Base-by-base conservation (phyloP, 2,797 vertebrate species). In the Luscinia luscinia region DNA sequence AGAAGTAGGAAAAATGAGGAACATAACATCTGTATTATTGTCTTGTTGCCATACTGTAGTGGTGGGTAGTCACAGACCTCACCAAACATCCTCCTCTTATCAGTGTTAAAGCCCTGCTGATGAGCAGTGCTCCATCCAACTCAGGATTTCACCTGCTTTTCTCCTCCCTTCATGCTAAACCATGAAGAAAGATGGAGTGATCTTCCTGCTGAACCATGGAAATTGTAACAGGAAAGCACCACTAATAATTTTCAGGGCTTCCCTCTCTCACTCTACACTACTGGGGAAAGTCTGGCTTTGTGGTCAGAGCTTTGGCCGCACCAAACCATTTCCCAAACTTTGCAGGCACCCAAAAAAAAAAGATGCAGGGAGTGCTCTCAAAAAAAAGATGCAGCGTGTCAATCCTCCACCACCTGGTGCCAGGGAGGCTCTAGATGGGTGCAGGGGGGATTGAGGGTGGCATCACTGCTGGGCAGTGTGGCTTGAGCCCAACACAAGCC, bases 261-360 rank as follows among this genome's bases (percentile, higher is more conserved):
- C 10, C 7, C 11, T 85, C n/a, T 52, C 26, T 84, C 24, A 1
- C 16, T 64, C 38, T 41, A 2, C 45, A 9, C 11, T 70, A 2
- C n/a, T 19, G 15, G 12, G 14, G 5, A 3, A 59, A 9, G 6
- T 58, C 30, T 55, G 22, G 6, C 38, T 43, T 68, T 63, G 14
- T 28, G 24, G 3, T 76, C 68, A 41, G 41, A 79, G 30, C 15
- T 67, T 15, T 51, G 32, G 12, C 26, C 67, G 48, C 36, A 63
- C 21, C 1, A 2, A 74, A 16, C 15, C 2, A 1, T 40, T 32
- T 55, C 54, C 27, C 59, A 87, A 1, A 10, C 0, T 11, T 54
- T 24, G 12, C 49, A 78, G 54, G 15, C 18, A 72, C 0, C 12
- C 46, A 48, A 46, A 46, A 46, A 23, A 12, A 12, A 46, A 12